A percentile compares a stretch with the other conserved stretches of the same genome.
Conservation (phyloP, 2,797 vertebrate species). For the Delichon dasypus region DNA sequence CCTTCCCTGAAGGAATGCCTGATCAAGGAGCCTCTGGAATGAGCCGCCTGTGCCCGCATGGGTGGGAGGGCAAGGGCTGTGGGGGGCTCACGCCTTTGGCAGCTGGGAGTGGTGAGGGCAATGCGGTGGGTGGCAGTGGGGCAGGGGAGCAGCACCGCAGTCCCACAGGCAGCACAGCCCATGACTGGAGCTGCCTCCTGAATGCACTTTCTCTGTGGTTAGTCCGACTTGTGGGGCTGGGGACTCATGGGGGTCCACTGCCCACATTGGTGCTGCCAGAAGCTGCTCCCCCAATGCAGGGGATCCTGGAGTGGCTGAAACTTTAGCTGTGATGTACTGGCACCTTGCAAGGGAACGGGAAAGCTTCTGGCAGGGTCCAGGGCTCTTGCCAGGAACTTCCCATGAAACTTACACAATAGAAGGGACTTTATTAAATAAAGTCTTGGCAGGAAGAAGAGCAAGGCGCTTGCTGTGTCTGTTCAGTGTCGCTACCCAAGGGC, state of each 20-base stretch:
- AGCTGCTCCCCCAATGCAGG: rapidly evolving
- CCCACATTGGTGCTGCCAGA: background rate
- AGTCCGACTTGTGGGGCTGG: rapidly evolving
- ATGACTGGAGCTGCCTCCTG: background rate
- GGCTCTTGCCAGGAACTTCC: background rate
- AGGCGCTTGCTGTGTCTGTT: background rate
- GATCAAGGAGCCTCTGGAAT: slow-evolving; percentile 84
- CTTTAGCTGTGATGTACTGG: background rate
- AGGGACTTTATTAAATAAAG: slow-evolving; percentile 44
- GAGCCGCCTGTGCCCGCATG: background rate
- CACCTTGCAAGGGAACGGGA: background rate
- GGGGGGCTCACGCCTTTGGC: rapidly evolving
- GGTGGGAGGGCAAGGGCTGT: background rate
- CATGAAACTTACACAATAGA: background rate
- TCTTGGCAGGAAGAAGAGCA: background rate
- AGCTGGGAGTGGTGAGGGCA: background rate
- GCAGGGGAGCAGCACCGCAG: background rate
- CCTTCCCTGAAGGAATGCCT: slow-evolving; percentile 87
- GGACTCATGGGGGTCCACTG: background rate
- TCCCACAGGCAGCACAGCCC: background rate
- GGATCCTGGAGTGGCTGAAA: background rate
- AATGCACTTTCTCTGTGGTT: slow-evolving; percentile 24
- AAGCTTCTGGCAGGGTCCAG: background rate
- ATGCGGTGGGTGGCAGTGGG: background rate
- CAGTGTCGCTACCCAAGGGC: background rate